Conservation (phyloP, 2,797 vertebrate genomes). For the Synanceia verrucosa region DNA sequence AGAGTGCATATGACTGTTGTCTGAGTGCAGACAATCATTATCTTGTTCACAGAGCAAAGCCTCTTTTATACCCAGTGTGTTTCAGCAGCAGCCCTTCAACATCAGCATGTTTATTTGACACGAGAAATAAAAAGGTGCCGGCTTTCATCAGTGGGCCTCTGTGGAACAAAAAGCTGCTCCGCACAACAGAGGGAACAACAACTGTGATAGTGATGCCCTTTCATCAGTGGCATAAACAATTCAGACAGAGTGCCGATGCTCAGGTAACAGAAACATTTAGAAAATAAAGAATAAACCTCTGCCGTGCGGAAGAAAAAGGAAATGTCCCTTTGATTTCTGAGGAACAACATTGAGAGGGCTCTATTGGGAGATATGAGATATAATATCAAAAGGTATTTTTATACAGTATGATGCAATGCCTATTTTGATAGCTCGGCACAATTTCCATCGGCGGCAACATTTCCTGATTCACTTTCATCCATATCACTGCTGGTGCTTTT, state of each 20-base stretch:
- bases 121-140: conserved; percentile 30
- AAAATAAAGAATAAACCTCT: background rate
- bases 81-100: conserved; percentile 20
- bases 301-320: background rate
- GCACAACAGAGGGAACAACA: conserved; percentile 21
- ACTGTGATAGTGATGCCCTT: background rate
- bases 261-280: background rate
- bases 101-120: conserved; percentile 55
- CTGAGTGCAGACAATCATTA: background rate
- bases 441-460: too few relatives aligned
- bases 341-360: too few relatives aligned
- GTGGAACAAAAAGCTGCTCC: conserved; percentile 42
- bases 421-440: too few relatives aligned
- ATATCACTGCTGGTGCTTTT: too few relatives aligned
- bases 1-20: conserved; percentile 13
- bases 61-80: conserved; percentile 1
- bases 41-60: conserved; percentile 17
- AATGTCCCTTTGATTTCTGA: background rate
- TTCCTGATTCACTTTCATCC: too few relatives aligned
- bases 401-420: too few relatives aligned
- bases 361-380: too few relatives aligned
- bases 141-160: conserved; percentile 46
- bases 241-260: background rate
- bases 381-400: too few relatives aligned
- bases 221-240: background rate